Evolutionary conservation across 2,888 invertebrate genomes (phyloP), one percentile per base, ranked within the genome.

Genomic region (Amphipoea lucens): DNA sequence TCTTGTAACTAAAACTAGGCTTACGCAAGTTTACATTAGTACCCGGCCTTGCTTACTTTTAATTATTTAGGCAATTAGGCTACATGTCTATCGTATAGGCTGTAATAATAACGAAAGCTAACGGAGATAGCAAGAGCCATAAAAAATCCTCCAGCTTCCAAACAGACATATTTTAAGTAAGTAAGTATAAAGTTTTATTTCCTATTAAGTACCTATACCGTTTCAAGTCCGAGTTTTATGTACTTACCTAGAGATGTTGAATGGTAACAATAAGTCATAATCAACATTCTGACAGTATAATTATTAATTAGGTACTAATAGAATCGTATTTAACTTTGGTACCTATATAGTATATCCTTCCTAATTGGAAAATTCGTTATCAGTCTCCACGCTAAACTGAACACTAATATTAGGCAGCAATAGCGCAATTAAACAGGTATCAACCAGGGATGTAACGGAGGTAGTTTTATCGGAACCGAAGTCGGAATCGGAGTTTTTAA

Each of bases 401-500:
- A 81, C 85, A 78, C 65, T 72, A 60, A 87, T 81, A 87, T 87
- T 85, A 77, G 66, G 45, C 70, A 77, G 74, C 74, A 83, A 81
- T 77, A 74, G n/a, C 67, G 76, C 76, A 87, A 82, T 79, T 81
- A 78, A 72, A 72, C 57, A 82, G 48, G 67, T 77, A 78, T 81
- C n/a, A n/a, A n/a, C n/a, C 29, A 29, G 29, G 29, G 29, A 29
- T 29, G 29, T 29, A 29, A 29, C 29, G 29, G 29, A 29, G 29
- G 29, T 29, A 29, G 29, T 29, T 29, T 29, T 29, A 29, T 29
- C 29, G 29, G 29, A 29, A 29, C 29, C 29, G 29, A 29, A 29
- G 29, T 29, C 29, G 29, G 29, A 29, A 29, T 29, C 29, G 29
- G 29, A 29, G 29, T 29, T 29, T 29, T 29, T 29, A 29, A 29